A percentile compares a stretch with the other conserved stretches of the same genome.
Conservation (phyloP, 1,140 invertebrate genomes). For the Drosophila truncata region DNA sequence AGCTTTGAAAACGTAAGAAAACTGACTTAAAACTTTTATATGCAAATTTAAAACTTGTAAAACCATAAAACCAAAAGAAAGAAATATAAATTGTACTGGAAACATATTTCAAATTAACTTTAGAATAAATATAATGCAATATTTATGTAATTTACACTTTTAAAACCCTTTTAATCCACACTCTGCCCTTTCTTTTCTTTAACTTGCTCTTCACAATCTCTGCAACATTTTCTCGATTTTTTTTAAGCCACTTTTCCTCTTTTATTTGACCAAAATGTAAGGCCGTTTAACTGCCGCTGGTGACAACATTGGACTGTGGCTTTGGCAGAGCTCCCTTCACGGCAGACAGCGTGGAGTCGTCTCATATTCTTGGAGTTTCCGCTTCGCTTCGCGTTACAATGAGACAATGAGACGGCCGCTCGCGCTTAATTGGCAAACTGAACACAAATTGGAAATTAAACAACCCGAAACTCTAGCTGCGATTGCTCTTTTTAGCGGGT, state of each 20-base stretch:
- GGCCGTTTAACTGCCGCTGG: conserved; percentile 19
- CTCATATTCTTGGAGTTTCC: conserved; percentile 66
- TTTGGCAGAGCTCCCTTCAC: conserved; percentile 1
- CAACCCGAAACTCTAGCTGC: conserved; percentile 49
- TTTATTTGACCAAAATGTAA: conserved; percentile 1
- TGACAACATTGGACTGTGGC: conserved; percentile 30
- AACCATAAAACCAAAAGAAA: no score
- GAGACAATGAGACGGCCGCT: conserved; percentile 49
- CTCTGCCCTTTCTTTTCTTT: neutral
- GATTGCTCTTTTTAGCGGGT: conserved; percentile 32
- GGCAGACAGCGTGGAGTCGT: conserved; percentile 60
- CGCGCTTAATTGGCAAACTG: conserved; percentile 66
- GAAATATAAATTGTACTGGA: neutral
- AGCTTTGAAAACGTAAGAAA: no score
- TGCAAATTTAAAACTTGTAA: neutral
- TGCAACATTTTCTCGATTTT: neutral
- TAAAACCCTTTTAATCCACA: neutral
- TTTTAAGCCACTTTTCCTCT: conserved; percentile 1
- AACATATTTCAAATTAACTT: neutral
- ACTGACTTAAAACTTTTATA: neutral
- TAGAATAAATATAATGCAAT: neutral
- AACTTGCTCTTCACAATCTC: neutral
- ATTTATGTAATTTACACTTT: neutral
- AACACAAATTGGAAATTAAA: conserved; percentile 65
- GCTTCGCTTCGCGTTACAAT: conserved; percentile 62